phyloP scores from a whole-genome alignment of 1,140 invertebrate species.

The Drosophila neocordata region DNA sequence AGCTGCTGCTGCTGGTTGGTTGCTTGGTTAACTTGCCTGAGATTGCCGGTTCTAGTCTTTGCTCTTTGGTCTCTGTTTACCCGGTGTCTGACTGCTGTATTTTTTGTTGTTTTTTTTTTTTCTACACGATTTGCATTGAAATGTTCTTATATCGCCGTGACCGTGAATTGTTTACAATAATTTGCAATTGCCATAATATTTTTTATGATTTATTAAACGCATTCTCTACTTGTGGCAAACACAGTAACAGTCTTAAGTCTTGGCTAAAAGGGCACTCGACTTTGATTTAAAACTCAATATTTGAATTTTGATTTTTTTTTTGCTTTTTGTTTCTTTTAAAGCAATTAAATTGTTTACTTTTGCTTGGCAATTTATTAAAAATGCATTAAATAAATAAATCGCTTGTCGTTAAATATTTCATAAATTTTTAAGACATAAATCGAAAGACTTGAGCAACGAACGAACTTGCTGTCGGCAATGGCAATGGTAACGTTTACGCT shows the following conservation, averaged over 20 bases:
- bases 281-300: constrained; percentile 6
- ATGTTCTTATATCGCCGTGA: constrained; percentile 61
- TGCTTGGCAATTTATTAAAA: constrained; percentile 71
- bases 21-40: no score
- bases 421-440: constrained; percentile 53
- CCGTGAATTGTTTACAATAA: constrained; percentile 75
- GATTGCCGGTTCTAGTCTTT: constrained; percentile 2
- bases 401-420: constrained; percentile 61
- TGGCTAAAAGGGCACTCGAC: constrained; percentile 61
- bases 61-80: neutral
- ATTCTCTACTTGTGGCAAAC: constrained; percentile 26
- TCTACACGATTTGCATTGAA: constrained; percentile 58
- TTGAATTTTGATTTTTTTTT: constrained; percentile 10
- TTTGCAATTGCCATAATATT: constrained; percentile 80
- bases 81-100: constrained; percentile 14
- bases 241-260: constrained; percentile 14
- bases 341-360: constrained; percentile 77
- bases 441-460: constrained; percentile 65
- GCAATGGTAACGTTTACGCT: neutral
- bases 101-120: neutral
- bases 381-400: constrained; percentile 77
- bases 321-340: constrained; percentile 1
- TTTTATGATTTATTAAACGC: constrained; percentile 74
- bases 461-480: constrained; percentile 55
- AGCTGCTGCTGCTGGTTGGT: constrained; percentile 5